phyloP scores from a whole-genome alignment of 2,888 invertebrate genomes.

The Aelia acuminata region DNA sequence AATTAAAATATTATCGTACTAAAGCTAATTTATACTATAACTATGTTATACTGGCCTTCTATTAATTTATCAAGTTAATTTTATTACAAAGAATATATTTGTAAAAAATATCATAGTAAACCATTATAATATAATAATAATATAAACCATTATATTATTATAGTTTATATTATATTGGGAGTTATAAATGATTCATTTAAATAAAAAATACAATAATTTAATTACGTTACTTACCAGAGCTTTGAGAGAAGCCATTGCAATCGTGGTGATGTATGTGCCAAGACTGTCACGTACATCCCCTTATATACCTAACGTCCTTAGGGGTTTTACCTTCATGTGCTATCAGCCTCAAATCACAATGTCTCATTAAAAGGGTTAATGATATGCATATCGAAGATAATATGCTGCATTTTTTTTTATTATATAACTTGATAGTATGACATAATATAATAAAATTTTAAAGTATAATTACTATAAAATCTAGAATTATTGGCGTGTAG shows the following conservation, averaged over 20 bases:
- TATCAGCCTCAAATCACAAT: neutral
- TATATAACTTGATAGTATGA: neutral
- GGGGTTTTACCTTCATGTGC: neutral
- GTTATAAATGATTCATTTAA: neutral
- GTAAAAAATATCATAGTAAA: too few species aligned
- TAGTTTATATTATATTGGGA: too few species aligned
- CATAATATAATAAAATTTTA: too few species aligned
- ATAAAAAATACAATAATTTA: neutral
- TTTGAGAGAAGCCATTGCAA: neutral
- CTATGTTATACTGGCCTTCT: too few species aligned
- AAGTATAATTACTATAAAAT: too few species aligned
- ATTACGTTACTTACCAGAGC: neutral
- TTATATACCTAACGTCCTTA: constrained; percentile 21
- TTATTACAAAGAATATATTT: too few species aligned
- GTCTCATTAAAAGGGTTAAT: neutral
- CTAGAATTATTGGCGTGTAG: too few species aligned
- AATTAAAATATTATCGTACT: too few species aligned
- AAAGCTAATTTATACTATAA: too few species aligned
- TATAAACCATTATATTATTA: neutral
- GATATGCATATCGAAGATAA: neutral
- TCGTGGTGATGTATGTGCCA: neutral
- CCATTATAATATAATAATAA: too few species aligned
- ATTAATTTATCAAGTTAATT: too few species aligned
- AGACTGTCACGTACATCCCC: neutral
- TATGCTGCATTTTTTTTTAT: neutral